Base-by-base conservation (phyloP, 2,888 invertebrate species). In the Dicranocentrus wangi region DNA sequence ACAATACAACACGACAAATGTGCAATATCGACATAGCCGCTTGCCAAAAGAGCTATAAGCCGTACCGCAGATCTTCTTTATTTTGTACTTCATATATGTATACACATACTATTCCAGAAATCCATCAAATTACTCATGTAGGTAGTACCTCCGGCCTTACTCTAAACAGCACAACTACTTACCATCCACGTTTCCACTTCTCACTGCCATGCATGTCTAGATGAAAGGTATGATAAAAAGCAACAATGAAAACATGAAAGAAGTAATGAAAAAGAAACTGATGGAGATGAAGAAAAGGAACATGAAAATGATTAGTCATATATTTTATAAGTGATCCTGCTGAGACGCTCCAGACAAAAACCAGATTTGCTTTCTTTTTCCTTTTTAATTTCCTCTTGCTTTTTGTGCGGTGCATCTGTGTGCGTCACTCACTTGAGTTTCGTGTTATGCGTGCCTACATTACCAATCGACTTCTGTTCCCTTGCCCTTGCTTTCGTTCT, bases 241-340 rank as follows among this genome's bases (percentile, higher is more conserved):
- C 55, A 28, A 69, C 69, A 53, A 69, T 55, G 15, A 69, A 51
- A 55, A 69, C 39, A 68, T 51, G 66, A 66, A 43, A 23, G 21
- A 17, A 47, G 19, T 42, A 68, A 51, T 51, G 51, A 27, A 71
- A 60, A 60, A 53, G 43, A 42, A 25, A 43, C 8, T 3, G 43
- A 55, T 27, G 39, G n/a, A 61, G n/a, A 71, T 15, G 27, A 68
- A 63, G n/a, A n/a, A 43, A 71, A 61, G 60, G 53, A 28, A 60
- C 60, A 60, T 60, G 43, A 71, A 71, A 71, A 76, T 84, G 84
- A 84, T 84, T 84, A 84, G 84, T 84, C 84, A 84, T 82, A 82
- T 82, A 83, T 79, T 81, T 83, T 83, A 79, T 82, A 84, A 81
- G 81, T 77, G 65, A 82, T 78, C 84, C 80, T 63, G 84, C 84